These are phyloP conservation scores for Iguana delicatissima DNA, from an alignment of 2,797 vertebrate species.

Conservation along the genomic window DNA sequence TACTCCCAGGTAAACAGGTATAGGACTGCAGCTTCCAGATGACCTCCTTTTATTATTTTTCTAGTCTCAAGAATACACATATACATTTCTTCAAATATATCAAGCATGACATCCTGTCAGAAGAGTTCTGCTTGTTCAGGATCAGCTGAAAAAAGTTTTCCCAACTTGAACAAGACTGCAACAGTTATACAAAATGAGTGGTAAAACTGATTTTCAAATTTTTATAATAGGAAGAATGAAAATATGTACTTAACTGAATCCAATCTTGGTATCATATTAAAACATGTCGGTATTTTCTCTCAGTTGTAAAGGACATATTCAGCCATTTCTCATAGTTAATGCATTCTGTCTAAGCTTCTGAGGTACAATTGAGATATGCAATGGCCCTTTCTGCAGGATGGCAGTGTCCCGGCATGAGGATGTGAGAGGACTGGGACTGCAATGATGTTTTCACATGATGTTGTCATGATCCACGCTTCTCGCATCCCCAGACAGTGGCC, in stretches of 20 bases:
- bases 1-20: neutral
- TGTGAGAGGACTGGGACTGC: too few relatives aligned
- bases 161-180: neutral
- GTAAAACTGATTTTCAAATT: neutral
- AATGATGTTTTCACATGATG: too few relatives aligned
- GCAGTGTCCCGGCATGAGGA: too few relatives aligned
- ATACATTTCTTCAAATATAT: neutral
- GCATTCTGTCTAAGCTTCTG: neutral
- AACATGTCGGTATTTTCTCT: neutral
- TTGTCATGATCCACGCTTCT: too few relatives aligned
- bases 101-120: neutral
- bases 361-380: neutral
- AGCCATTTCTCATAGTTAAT: neutral
- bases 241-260: neutral
- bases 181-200: neutral
- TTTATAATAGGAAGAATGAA: neutral
- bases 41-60: conserved; percentile 7
- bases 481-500: too few relatives aligned
- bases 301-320: neutral
- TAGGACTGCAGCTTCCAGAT: neutral
- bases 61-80: conserved; percentile 2
- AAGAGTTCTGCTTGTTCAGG: too few relatives aligned
- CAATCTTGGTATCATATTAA: neutral
- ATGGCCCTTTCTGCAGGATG: too few relatives aligned
- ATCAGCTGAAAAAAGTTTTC: too few relatives aligned